Conservation (phyloP, 2,888 invertebrate species). For the Dione juno region DNA sequence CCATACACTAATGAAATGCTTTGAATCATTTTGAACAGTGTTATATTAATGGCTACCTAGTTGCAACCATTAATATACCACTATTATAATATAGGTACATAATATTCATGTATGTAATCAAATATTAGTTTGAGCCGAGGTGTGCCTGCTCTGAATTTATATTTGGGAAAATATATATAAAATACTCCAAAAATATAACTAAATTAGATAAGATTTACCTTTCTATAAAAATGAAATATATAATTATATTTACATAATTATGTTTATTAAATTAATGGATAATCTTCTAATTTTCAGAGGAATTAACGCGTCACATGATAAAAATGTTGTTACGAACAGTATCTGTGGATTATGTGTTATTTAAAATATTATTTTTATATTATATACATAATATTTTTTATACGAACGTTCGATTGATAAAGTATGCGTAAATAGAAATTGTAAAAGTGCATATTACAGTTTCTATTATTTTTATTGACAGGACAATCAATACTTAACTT, state of each 20-base stretch:
- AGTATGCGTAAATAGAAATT: not conserved
- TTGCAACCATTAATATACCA: not conserved
- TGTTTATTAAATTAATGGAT: not conserved
- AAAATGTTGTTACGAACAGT: slow-evolving; percentile 1
- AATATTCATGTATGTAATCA: not conserved
- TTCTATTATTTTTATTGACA: not conserved
- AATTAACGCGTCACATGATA: slow-evolving; percentile 3
- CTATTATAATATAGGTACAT: too few species aligned
- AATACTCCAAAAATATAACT: not conserved
- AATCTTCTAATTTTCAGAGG: not conserved
- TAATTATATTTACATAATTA: not conserved
- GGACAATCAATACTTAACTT: not conserved
- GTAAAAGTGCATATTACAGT: not conserved
- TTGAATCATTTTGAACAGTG: slow-evolving; percentile 25
- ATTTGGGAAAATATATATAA: not conserved
- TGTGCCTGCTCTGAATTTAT: not conserved
- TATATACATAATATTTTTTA: not conserved
- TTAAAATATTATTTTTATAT: slow-evolving; percentile 7
- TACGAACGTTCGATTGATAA: not conserved
- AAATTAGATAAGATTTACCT: too few species aligned
- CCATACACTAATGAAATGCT: slow-evolving; percentile 32
- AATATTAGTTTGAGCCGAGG: not conserved
- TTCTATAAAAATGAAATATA: too few species aligned
- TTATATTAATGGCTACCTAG: not conserved
- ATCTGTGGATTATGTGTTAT: slow-evolving; percentile 9